phyloP scores from a whole-genome alignment of 2,113 vertebrate genomes.

The Tautogolabrus adspersus region DNA sequence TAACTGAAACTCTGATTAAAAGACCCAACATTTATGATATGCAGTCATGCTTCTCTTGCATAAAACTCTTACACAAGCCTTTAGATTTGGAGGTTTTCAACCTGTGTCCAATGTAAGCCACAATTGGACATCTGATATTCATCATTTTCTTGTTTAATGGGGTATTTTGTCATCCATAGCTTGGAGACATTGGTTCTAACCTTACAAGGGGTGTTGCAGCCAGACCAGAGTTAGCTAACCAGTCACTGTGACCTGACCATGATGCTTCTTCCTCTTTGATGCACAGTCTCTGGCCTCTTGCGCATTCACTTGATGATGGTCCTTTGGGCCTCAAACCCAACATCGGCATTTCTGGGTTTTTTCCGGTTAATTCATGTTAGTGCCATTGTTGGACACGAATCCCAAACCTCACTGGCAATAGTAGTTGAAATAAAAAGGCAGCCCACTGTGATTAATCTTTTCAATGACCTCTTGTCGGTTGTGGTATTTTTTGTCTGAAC shows the following conservation, averaged over 20 bases:
- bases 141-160: conserved; percentile 64
- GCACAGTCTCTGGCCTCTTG: conserved; percentile 41
- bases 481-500: conserved; percentile 53
- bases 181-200: conserved; percentile 46
- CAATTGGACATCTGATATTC: conserved; percentile 73
- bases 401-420: neutral
- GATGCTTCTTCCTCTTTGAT: conserved; percentile 52
- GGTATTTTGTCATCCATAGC: conserved; percentile 56
- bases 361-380: conserved; percentile 38
- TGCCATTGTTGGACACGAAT: conserved; percentile 33
- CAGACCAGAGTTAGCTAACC: conserved; percentile 51
- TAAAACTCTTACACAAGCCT: conserved; percentile 41
- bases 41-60: conserved; percentile 27
- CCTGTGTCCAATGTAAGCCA: conserved; percentile 63
- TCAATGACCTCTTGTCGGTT: conserved; percentile 42
- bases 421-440: conserved; percentile 14
- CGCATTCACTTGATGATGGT: conserved; percentile 28
- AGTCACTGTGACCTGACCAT: conserved; percentile 50
- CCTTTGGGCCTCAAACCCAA: conserved; percentile 43
- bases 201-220: conserved; percentile 19
- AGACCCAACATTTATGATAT: conserved; percentile 44
- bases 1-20: conserved; percentile 8
- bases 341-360: conserved; percentile 40
- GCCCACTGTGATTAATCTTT: conserved; percentile 28
- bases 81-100: conserved; percentile 62